A percentile compares a stretch with the other conserved stretches of the same genome.
Conservation (phyloP, 1,140 invertebrate species). For the Protaetia brevitarsis region DNA sequence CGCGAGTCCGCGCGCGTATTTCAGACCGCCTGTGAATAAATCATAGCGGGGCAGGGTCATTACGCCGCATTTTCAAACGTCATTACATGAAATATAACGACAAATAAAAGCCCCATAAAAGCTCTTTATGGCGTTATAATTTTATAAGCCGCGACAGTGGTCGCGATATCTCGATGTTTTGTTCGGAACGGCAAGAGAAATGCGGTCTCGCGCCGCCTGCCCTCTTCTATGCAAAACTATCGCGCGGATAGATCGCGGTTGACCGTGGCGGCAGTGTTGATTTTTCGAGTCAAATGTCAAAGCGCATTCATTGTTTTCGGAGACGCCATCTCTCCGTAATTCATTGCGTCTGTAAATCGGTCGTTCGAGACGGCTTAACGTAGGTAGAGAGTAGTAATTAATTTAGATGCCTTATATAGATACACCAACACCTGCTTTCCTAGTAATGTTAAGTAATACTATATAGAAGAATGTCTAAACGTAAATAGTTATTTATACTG, state of each 20-base stretch:
- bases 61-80: slow-evolving; percentile 20
- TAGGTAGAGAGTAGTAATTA: slow-evolving; percentile 11
- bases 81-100: slow-evolving; percentile 29
- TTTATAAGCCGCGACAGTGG: slow-evolving; percentile 27
- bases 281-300: slow-evolving; percentile 18
- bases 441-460: background rate
- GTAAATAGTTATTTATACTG: background rate
- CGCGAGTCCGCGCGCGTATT: background rate
- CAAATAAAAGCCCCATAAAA: slow-evolving; percentile 27
- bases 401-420: slow-evolving; percentile 10
- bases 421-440: slow-evolving; percentile 4
- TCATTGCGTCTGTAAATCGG: background rate
- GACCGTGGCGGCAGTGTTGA: background rate
- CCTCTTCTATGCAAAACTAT: slow-evolving; percentile 8
- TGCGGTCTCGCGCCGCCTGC: background rate
- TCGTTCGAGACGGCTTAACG: background rate
- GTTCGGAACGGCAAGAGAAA: slow-evolving; percentile 6
- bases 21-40: slow-evolving; percentile 9
- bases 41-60: slow-evolving; percentile 16
- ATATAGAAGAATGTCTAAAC: background rate
- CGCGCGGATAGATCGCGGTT: slow-evolving; percentile 11
- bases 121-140: slow-evolving; percentile 29
- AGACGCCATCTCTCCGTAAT: slow-evolving; percentile 6
- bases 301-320: slow-evolving; percentile 17
- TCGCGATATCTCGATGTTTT: slow-evolving; percentile 1